Base-by-base conservation (phyloP, 2,888 invertebrate species). In the Vannuccia rotundouncinata region DNA sequence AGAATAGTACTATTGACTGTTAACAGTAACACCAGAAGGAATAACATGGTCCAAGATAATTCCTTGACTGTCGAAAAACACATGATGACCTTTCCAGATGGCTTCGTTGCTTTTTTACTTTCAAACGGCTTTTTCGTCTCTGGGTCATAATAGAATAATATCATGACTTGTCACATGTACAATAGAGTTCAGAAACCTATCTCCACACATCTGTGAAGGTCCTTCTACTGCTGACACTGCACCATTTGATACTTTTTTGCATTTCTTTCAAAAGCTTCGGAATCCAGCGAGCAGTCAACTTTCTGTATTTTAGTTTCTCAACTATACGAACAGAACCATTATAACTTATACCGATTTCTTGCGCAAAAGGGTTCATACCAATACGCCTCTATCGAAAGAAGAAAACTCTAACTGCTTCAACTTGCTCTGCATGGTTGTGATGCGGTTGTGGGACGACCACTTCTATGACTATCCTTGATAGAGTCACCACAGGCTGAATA, bases 401-500 rank as follows among this genome's bases (percentile, higher is more conserved):
- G 45, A 45, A 45, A 45, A 45, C 45, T 45, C 17, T 45, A 45
- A 45, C 45, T 45, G 45, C 5, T 45, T 45, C 45, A 45, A 45
- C 17, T 45, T 45, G 45, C 45, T 45, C 17, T 45, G 45, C n/a
- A n/a, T n/a, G n/a, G n/a, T n/a, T n/a, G n/a, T n/a, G n/a, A n/a
- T n/a, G n/a, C n/a, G n/a, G n/a, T n/a, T n/a, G 45, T 13, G 10
- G 66, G 10, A 22, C 66, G 66, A 66, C 66, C 66, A 66, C 66
- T 66, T 66, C 66, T 66, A 66, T 66, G 66, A 66, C 25, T 66
- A 66, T 66, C 66, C 66, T 66, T 66, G 66, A 66, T 66, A 22
- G 66, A 66, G 66, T 66, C 66, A 66, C 66, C 25, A 66, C 66
- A 17, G 25, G 66, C 66, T 66, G 22, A 66, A 66, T 13, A 45